Evolutionary conservation across 1,140 invertebrate species (phyloP).

Genomic region (Drosophila miranda): DNA sequence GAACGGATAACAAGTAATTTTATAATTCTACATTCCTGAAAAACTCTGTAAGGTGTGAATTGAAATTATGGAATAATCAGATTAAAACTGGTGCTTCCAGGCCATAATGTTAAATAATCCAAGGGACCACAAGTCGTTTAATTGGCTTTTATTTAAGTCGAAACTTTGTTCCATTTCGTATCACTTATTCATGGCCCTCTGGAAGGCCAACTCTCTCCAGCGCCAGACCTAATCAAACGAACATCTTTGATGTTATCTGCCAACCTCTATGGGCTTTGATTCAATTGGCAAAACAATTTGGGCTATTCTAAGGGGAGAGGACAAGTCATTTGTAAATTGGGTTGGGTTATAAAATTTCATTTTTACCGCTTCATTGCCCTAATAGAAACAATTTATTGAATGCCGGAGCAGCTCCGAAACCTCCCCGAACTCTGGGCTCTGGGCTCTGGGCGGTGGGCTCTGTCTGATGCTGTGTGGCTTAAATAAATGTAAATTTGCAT

Average conservation of each 20-base stretch:
- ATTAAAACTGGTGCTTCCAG: too few species aligned
- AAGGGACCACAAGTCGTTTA: too few species aligned
- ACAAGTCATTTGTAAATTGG: constrained; percentile 66
- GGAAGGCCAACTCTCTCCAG: not conserved
- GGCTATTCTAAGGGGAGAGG: constrained; percentile 25
- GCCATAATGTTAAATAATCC: too few species aligned
- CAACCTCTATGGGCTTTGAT: constrained; percentile 14
- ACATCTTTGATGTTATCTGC: constrained; percentile 40
- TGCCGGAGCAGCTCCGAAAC: not conserved
- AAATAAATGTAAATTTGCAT: constrained; percentile 75
- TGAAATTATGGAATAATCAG: too few species aligned
- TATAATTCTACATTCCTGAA: too few species aligned
- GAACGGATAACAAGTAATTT: too few species aligned
- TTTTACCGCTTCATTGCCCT: constrained; percentile 66
- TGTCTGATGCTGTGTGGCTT: constrained; percentile 21
- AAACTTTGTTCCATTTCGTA: not conserved
- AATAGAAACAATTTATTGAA: constrained; percentile 74
- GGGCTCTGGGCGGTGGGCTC: too few species aligned
- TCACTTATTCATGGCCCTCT: constrained; percentile 18
- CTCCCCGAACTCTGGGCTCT: too few species aligned
- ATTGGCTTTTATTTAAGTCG: not conserved
- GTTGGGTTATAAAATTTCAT: constrained; percentile 62
- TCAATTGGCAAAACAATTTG: constrained; percentile 35
- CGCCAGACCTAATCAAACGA: constrained; percentile 14
- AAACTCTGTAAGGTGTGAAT: too few species aligned